Percentiles rank a stretch among this genome's conserved stretches.
Evolutionary conservation across 2,888 invertebrate species (phyloP).

Genomic region (Pristionchus arcanus): DNA sequence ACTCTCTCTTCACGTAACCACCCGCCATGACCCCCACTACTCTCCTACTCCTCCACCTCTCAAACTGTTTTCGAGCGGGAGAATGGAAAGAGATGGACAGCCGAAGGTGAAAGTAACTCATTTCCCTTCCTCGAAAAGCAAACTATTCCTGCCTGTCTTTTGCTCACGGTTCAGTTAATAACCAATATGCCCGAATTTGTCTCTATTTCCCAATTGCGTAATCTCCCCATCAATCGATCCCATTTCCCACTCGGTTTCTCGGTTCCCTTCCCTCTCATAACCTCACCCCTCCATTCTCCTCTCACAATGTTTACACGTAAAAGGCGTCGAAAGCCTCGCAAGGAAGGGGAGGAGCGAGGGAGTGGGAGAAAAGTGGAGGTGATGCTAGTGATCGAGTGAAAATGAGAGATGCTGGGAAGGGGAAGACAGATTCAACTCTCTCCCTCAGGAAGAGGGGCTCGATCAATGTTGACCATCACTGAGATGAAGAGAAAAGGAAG

Average conservation of each 20-base stretch:
- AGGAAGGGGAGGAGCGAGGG: constrained; percentile 34
- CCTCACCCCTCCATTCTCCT: constrained; percentile 1
- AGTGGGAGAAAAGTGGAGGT: neutral
- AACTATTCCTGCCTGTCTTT: neutral
- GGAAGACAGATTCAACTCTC: neutral
- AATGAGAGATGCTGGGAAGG: neutral
- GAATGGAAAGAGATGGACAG: neutral
- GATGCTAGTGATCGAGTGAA: neutral
- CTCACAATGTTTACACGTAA: constrained; percentile 35
- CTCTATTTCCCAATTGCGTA: neutral
- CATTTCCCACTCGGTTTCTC: neutral
- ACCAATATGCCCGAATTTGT: neutral
- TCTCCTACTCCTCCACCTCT: neutral
- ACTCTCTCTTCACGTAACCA: neutral
- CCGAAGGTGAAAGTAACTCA: neutral
- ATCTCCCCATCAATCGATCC: neutral
- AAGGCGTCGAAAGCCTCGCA: constrained; percentile 34
- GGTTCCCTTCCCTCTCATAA: constrained; percentile 4
- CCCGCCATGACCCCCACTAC: constrained; percentile 43
- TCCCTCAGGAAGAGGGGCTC: constrained; percentile 18
- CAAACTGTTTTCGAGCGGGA: constrained; percentile 50
- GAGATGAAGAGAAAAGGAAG: neutral
- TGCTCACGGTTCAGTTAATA: neutral
- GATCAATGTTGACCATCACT: constrained; percentile 49
- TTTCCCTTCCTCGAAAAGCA: neutral